These are phyloP conservation scores for Philaenus spumarius DNA, from an alignment of 1,140 invertebrate genomes.

Conservation along the genomic window DNA sequence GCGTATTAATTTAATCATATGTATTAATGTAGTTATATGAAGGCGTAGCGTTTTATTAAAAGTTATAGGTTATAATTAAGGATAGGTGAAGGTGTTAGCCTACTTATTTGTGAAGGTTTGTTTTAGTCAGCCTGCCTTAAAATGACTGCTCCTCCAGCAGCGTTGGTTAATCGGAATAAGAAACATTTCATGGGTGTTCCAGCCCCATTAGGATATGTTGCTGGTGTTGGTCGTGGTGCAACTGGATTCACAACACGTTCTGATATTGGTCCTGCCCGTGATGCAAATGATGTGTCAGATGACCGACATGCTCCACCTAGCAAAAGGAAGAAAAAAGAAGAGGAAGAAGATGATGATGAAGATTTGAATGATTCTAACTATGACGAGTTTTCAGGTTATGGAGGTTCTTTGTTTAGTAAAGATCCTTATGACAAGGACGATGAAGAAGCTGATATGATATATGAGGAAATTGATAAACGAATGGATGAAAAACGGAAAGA, in stretches of 20 bases:
- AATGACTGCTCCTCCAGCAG: slow-evolving; percentile 32
- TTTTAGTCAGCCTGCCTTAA: too few species aligned
- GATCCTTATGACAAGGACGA: slow-evolving; percentile 99
- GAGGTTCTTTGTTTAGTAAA: slow-evolving; percentile 95
- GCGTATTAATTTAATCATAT: too few species aligned
- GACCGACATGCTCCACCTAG: slow-evolving; percentile 92
- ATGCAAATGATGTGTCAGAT: slow-evolving; percentile 97
- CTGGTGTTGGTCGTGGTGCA: slow-evolving; percentile 93
- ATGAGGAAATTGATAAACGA: slow-evolving; percentile 95
- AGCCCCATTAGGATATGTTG: slow-evolving; percentile 91
- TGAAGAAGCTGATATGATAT: slow-evolving; percentile 98
- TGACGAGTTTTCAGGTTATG: slow-evolving; percentile 99
- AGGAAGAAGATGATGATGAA: slow-evolving; percentile 95
- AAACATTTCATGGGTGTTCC: slow-evolving; percentile 89
- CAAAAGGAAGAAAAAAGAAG: slow-evolving; percentile 86
- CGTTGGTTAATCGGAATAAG: slow-evolving; percentile 56
- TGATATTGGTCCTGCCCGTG: slow-evolving; percentile 98
- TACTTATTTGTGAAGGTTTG: too few species aligned
- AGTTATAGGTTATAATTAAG: too few species aligned
- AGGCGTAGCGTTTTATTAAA: too few species aligned
- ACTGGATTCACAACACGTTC: slow-evolving; percentile 99
- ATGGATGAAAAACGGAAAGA: slow-evolving; percentile 99
- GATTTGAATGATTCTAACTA: slow-evolving; percentile 99
- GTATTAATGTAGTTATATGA: too few species aligned
- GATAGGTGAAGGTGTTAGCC: too few species aligned